A percentile compares a stretch with the other conserved stretches of the same genome.
Evolutionary conservation across 2,797 vertebrate species (phyloP).

Genomic region (Tapirus indicus): DNA sequence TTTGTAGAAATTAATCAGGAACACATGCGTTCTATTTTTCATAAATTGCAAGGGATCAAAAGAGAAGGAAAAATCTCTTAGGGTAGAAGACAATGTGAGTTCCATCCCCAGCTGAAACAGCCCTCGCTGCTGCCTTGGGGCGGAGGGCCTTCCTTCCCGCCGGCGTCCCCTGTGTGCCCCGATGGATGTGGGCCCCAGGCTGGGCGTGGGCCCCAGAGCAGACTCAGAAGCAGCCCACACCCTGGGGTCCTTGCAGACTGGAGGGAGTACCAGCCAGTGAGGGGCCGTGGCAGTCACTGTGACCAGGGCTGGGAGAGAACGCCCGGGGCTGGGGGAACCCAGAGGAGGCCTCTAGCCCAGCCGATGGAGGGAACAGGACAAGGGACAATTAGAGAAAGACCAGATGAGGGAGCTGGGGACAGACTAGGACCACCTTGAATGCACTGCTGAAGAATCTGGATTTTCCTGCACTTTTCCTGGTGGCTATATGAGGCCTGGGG

Average conservation of each 20-base stretch:
- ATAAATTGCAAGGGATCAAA: conserved; percentile 70
- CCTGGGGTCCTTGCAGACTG: neutral
- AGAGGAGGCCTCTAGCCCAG: neutral
- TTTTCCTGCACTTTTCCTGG: neutral
- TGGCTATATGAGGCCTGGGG: neutral
- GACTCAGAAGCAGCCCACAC: neutral
- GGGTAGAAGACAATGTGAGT: conserved; percentile 45
- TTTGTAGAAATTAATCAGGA: conserved; percentile 72
- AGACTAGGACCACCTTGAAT: rapidly evolving
- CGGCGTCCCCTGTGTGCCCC: rapidly evolving
- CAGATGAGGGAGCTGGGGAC: neutral
- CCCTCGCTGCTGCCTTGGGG: neutral
- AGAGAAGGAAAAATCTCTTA: conserved; percentile 65
- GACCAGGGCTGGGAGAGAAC: neutral
- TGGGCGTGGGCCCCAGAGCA: rapidly evolving
- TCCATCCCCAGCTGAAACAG: neutral
- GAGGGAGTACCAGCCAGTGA: neutral
- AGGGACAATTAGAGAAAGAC: neutral
- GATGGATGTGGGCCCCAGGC: rapidly evolving
- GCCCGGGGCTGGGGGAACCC: too few species aligned
- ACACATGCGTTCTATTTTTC: conserved; percentile 70
- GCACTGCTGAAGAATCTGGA: neutral
- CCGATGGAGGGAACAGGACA: neutral
- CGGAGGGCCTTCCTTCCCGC: neutral
- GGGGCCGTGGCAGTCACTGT: rapidly evolving